Evolutionary conservation across 2,113 vertebrate species (phyloP), one percentile per base, ranked within the genome.

Genomic region (Erythrocercus mccallii): DNA sequence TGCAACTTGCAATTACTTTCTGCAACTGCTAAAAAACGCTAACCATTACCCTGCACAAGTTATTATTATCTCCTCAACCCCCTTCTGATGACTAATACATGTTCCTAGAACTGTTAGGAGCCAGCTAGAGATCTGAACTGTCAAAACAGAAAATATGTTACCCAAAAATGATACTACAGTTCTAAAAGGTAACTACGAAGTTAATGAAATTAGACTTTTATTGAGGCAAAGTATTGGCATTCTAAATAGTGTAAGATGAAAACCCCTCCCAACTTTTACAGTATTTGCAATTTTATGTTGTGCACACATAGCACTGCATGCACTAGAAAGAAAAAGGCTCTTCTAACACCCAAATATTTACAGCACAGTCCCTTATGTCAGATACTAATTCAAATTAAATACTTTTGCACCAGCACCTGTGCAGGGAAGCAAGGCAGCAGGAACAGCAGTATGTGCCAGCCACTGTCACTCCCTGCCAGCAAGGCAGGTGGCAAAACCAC

Each of bases 81-180:
- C 15, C 33, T 68, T 86, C 54, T 51, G 77, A 86, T 94, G 93
- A 95, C 70, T 73, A 83, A 79, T 42, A 73, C 2, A 1, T 60
- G 58, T 47, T 87, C 83, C 81, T 93, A 81, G 53, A 92, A 93
- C 71, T 25, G 69, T 44, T 38, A 64, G 7, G 76, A 94, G 56
- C 3, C 33, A 77, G 69, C 71, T 1, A 61, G 31, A 68, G 5
- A 24, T 7, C 35, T 2, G 2, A 88, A 62, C 11, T 13, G 35
- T 44, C 54, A 62, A 76, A 86, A 48, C 24, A 88, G 53, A 81
- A 88, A 53, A 79, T 88, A 42, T 3, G 3, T 28, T 33, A 60
- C 11, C 33, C 54, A 66, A 86, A 88, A 81, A 50, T 4, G 6
- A 64, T 47, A 78, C 31, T 35, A 24, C 37, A 8, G 40, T 37